These are phyloP conservation scores for Leptinotarsa tumamoca DNA, from an alignment of 2,888 invertebrate species.

Conservation along the genomic window DNA sequence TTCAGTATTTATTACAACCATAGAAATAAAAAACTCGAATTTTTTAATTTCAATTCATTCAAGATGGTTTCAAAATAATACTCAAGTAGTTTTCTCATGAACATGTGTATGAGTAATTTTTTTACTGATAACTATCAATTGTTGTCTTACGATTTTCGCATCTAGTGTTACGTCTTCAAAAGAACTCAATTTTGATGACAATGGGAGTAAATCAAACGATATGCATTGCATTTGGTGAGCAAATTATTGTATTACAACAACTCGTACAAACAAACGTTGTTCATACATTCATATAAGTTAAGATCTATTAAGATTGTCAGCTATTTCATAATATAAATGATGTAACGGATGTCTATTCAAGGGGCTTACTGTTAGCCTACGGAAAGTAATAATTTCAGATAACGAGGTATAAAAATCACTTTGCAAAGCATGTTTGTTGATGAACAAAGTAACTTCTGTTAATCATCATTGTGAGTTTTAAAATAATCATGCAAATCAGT, in stretches of 20 bases:
- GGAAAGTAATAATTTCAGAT: not conserved
- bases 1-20: too few relatives aligned
- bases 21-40: too few relatives aligned
- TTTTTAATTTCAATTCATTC: too few relatives aligned
- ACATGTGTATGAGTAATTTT: too few relatives aligned
- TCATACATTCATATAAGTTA: not conserved
- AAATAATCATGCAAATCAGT: too few relatives aligned
- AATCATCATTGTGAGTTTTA: too few relatives aligned
- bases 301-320: not conserved
- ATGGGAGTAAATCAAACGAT: not conserved
- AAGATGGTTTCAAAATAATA: too few relatives aligned
- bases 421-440: too few relatives aligned
- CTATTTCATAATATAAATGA: not conserved
- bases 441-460: too few relatives aligned
- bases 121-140: not conserved
- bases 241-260: not conserved
- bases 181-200: not conserved
- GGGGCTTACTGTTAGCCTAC: not conserved
- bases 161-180: not conserved
- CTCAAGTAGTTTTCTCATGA: too few relatives aligned
- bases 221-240: not conserved
- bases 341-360: not conserved
- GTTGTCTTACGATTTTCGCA: not conserved
- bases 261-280: not conserved
- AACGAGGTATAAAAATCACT: too few relatives aligned